Evolutionary conservation across 2,797 vertebrate genomes (phyloP).

Genomic region (Steatocranus sp.): DNA sequence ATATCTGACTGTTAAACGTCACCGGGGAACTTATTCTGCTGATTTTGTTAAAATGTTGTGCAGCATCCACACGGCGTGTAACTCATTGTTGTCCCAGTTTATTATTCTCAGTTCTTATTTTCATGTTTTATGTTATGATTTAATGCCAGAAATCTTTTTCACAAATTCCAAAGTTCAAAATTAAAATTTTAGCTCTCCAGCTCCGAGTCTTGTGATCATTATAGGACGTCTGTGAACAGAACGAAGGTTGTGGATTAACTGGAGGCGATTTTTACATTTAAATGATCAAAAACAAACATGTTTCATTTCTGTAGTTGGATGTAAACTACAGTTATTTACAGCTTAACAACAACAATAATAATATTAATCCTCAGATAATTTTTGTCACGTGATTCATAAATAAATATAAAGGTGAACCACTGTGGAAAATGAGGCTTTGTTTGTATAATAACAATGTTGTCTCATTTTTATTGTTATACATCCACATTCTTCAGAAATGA

Average conservation of each 20-base stretch:
- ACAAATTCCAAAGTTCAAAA: fast-evolving
- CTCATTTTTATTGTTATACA: not conserved
- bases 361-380: not conserved
- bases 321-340: not conserved
- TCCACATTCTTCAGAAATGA: not conserved
- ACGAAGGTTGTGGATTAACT: not conserved
- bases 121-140: not conserved
- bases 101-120: fast-evolving
- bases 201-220: fast-evolving
- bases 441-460: not conserved
- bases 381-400: not conserved
- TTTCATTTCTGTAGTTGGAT: not conserved
- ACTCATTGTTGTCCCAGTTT: not conserved
- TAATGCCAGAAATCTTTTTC: not conserved
- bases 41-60: not conserved
- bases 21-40: not conserved
- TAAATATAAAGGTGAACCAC: not conserved
- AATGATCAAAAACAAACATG: not conserved
- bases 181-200: not conserved
- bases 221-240: not conserved
- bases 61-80: not conserved
- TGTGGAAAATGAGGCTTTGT: not conserved
- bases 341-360: fast-evolving
- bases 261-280: not conserved
- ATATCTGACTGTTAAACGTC: fast-evolving